A percentile compares a stretch with the other conserved stretches of the same genome.
Evolutionary conservation across 2,888 invertebrate genomes (phyloP).

Genomic region (Neoitamus cyanurus): DNA sequence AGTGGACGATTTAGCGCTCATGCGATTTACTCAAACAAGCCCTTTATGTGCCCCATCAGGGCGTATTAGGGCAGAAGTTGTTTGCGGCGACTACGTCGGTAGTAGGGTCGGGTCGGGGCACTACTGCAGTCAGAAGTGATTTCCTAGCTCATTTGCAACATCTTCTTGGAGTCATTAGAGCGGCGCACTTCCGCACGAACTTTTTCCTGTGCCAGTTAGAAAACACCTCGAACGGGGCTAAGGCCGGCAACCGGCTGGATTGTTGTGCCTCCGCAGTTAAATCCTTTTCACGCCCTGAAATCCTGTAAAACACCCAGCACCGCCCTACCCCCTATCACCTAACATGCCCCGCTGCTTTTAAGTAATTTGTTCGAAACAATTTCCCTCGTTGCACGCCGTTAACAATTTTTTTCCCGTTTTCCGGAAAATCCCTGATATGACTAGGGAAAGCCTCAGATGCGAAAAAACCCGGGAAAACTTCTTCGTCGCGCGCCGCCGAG

Average conservation of each 20-base stretch:
- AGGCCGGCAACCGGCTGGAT: background rate
- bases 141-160: slow-evolving; percentile 1
- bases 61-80: background rate
- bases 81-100: background rate
- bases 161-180: background rate
- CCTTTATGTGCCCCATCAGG: background rate
- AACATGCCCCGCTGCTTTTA: background rate
- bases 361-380: background rate
- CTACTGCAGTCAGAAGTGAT: too few relatives aligned
- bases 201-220: background rate
- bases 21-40: background rate
- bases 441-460: background rate
- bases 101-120: too few relatives aligned
- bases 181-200: background rate
- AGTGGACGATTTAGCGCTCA: background rate
- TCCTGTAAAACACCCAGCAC: background rate
- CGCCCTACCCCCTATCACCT: background rate
- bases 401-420: background rate
- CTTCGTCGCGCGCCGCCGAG: background rate
- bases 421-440: background rate
- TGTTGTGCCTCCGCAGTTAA: background rate
- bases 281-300: background rate
- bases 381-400: background rate
- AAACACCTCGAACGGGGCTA: background rate
- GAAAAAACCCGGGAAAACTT: background rate